Conservation (phyloP, 2,888 invertebrate genomes). For the Drosophila hamatofila region DNA sequence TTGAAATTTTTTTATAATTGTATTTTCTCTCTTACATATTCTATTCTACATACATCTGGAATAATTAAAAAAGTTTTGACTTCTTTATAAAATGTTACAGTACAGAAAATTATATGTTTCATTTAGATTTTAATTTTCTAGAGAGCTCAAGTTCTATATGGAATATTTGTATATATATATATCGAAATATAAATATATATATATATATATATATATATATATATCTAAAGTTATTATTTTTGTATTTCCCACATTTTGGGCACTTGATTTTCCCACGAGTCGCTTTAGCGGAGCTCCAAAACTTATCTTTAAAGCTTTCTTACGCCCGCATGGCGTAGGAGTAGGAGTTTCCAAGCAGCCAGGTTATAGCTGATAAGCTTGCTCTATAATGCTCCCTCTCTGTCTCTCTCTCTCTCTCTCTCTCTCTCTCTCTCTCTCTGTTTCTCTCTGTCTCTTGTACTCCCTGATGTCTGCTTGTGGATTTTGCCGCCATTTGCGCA, state of each 20-base stretch:
- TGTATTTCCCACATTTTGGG: conserved; percentile 43
- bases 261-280: conserved; percentile 51
- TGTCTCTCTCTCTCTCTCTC: neutral
- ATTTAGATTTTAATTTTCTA: neutral
- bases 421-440: neutral
- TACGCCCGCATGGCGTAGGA: conserved; percentile 53
- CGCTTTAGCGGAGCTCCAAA: conserved; percentile 9
- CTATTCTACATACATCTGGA: too few species aligned
- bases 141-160: neutral
- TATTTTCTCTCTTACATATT: too few species aligned
- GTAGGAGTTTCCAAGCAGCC: conserved; percentile 23
- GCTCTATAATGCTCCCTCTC: neutral
- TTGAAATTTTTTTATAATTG: too few species aligned
- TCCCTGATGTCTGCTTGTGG: conserved; percentile 17
- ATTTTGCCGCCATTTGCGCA: conserved; percentile 77
- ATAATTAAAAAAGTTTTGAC: too few species aligned
- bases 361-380: conserved; percentile 38
- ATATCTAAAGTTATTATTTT: neutral
- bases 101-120: too few species aligned
- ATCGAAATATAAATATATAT: too few species aligned
- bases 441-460: neutral
- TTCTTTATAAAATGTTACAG: too few species aligned
- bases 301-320: conserved; percentile 65
- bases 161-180: neutral
- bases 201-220: neutral